phyloP scores from a whole-genome alignment of 1,140 invertebrate species.

The Hirudo medicinalis region DNA sequence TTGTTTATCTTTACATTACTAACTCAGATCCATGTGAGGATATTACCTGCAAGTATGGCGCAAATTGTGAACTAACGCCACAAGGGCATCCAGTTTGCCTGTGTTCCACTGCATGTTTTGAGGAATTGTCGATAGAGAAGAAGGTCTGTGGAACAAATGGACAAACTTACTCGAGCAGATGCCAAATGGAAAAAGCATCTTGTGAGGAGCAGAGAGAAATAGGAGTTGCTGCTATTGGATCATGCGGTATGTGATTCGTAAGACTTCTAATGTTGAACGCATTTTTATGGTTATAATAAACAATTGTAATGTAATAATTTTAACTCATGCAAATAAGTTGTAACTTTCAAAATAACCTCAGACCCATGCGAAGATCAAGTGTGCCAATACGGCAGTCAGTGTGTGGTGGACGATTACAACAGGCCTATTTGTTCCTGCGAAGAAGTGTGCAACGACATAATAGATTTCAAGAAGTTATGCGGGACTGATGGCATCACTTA shows the following conservation, averaged over 20 bases:
- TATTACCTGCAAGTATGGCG: neutral
- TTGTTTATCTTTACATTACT: no score
- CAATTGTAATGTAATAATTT: neutral
- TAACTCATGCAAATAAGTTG: neutral
- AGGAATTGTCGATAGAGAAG: no score
- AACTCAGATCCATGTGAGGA: no score
- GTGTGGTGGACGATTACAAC: no score
- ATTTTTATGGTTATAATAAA: neutral
- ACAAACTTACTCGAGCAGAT: conserved; percentile 55
- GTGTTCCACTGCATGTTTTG: no score
- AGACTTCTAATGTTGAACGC: no score
- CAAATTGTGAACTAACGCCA: neutral
- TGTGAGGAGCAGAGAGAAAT: conserved; percentile 57
- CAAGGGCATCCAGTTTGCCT: no score
- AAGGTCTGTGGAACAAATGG: conserved; percentile 45
- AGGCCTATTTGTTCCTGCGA: no score
- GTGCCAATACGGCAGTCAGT: no score
- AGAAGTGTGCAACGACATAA: no score
- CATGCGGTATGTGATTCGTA: no score
- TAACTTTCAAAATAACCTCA: neutral
- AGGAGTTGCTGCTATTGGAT: neutral
- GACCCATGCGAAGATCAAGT: neutral
- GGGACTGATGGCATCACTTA: conserved; percentile 67
- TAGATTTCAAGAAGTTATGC: conserved; percentile 47
- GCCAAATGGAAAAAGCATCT: conserved; percentile 53